A percentile compares a stretch with the other conserved stretches of the same genome.
These are phyloP conservation scores for Elysia crispata DNA, from an alignment of 2,888 invertebrate genomes.

Conservation along the genomic window DNA sequence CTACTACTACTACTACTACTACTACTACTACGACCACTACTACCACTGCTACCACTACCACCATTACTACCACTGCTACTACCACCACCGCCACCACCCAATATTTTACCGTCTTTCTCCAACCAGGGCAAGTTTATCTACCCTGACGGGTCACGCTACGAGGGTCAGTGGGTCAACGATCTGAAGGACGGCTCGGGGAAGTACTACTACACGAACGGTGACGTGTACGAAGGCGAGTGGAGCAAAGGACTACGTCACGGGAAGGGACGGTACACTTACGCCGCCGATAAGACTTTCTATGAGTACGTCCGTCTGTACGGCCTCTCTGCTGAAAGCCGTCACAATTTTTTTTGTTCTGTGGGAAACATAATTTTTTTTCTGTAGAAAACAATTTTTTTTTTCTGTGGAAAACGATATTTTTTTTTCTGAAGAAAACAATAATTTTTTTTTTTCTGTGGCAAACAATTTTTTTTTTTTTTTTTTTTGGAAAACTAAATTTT, in stretches of 20 bases:
- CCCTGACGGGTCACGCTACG: slow-evolving; percentile 45
- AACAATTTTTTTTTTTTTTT: too few relatives aligned
- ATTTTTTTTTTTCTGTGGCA: too few relatives aligned
- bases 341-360: too few relatives aligned
- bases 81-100: slow-evolving; percentile 15
- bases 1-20: slow-evolving; percentile 38
- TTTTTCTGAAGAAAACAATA: too few relatives aligned
- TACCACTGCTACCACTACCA: slow-evolving; percentile 3
- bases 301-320: slow-evolving; percentile 24
- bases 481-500: too few relatives aligned
- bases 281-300: slow-evolving; percentile 26
- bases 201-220: slow-evolving; percentile 44
- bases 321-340: too few relatives aligned
- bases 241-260: slow-evolving; percentile 42
- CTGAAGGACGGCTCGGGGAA: slow-evolving; percentile 45
- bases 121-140: background rate
- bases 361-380: too few relatives aligned
- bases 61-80: slow-evolving; percentile 15
- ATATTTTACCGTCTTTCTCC: too few relatives aligned
- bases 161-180: slow-evolving; percentile 45
- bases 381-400: background rate
- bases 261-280: slow-evolving; percentile 41
- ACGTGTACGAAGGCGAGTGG: slow-evolving; percentile 45
- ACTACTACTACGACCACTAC: slow-evolving; percentile 26
- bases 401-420: too few relatives aligned